A percentile compares a stretch with the other conserved stretches of the same genome.
Evolutionary conservation across 2,888 invertebrate genomes (phyloP).

Genomic region (Aphodius sticticus): DNA sequence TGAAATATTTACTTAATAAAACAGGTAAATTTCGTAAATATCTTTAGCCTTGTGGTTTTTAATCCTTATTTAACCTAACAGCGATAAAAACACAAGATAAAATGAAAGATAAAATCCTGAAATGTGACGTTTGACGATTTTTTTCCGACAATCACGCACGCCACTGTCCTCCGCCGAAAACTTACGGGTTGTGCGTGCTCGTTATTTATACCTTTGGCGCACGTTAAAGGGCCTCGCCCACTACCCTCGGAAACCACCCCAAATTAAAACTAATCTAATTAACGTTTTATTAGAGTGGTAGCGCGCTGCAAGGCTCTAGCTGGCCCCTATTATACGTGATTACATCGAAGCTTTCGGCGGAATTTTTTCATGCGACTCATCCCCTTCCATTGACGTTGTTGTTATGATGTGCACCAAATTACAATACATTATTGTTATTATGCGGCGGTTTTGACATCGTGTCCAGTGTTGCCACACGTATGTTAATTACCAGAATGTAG

Average conservation of each 20-base stretch:
- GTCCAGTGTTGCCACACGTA: background rate
- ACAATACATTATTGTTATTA: background rate
- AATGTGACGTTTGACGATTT: background rate
- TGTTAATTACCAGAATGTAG: background rate
- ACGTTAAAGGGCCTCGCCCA: slow-evolving; percentile 4
- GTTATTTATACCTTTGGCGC: background rate
- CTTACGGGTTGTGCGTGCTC: background rate
- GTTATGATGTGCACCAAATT: background rate
- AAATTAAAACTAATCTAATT: slow-evolving; percentile 43
- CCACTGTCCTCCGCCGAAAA: background rate
- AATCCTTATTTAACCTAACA: background rate
- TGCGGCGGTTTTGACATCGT: background rate
- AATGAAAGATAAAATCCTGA: background rate
- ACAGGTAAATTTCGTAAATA: no score
- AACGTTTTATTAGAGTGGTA: slow-evolving; percentile 43
- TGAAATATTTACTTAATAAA: no score
- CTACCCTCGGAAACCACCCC: slow-evolving; percentile 8
- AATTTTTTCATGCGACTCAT: background rate
- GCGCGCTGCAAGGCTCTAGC: background rate
- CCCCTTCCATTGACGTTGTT: background rate
- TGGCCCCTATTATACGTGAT: slow-evolving; percentile 37
- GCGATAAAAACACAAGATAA: background rate
- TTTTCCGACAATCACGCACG: background rate
- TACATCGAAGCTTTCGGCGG: slow-evolving; percentile 17
- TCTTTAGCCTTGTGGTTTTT: background rate